Evolutionary conservation across 2,888 invertebrate genomes (phyloP), one percentile per base, ranked within the genome.

Genomic region (Drosophila quasianomalipes): DNA sequence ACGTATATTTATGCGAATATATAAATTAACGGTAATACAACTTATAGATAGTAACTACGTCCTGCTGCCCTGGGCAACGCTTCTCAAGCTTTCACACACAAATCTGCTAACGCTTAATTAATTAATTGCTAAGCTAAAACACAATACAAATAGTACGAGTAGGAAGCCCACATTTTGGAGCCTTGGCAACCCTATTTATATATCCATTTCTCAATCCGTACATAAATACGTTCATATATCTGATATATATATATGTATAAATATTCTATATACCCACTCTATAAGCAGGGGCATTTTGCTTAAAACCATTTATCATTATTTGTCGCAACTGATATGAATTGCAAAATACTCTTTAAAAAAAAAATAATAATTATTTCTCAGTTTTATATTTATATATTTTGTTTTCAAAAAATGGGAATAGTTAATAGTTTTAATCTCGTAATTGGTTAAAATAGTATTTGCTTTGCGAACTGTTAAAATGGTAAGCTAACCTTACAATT

Each of bases 401-500:
- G 19, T 19, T 28, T 57, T 39, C 39, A 57, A 16, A 57, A 37
- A 37, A 41, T 62, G 28, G 6, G 52, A 60, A 54, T 70, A 39
- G 39, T 54, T 64, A 61, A 26, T 67, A 51, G 35, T 30, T 62
- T 63, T 61, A 75, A 79, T 78, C 57, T 66, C 76, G 64, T 62
- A 62, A 44, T 60, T 62, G 55, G 54, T 69, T 64, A 47, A 74
- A 60, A 64, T 64, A 64, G 52, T 58, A 68, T 63, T 67, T 77
- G 37, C 55, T 66, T 59, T 30, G 41, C 55, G 58, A 58, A 47
- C 44, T 51, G 54, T 57, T 61, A 64, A 55, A 57, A 68, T 75
- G 60, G 63, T 81, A 87, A 87, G 76, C 85, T 87, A 69, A 71
- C 81, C 85, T 87, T 82, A 65, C 68, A 82, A 74, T 61, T 61